These are phyloP conservation scores for Pachypeltis micranthus DNA, from an alignment of 1,140 invertebrate species.

Conservation along the genomic window DNA sequence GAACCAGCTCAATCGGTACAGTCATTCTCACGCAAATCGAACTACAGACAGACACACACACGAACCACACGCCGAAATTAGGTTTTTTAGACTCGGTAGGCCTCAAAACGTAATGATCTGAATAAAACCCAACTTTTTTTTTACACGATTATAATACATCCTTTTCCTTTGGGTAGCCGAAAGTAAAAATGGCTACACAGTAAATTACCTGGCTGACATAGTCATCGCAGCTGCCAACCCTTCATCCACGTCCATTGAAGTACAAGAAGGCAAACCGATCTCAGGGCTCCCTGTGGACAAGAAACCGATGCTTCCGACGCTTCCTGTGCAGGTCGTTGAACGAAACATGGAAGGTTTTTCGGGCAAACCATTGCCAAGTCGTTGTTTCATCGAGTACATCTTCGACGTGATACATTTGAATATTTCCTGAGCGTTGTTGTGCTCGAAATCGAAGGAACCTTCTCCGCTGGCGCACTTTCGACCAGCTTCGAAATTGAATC, in stretches of 20 bases:
- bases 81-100: too few relatives aligned
- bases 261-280: neutral
- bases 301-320: too few relatives aligned
- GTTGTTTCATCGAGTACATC: constrained; percentile 73
- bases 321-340: constrained; percentile 37
- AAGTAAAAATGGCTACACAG: too few relatives aligned
- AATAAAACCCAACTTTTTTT: too few relatives aligned
- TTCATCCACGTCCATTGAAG: neutral
- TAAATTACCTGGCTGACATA: constrained; percentile 49
- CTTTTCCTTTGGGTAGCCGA: too few relatives aligned
- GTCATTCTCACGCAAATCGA: too few relatives aligned
- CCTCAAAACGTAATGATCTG: too few relatives aligned
- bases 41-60: too few relatives aligned
- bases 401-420: constrained; percentile 39
- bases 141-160: too few relatives aligned
- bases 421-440: constrained; percentile 65
- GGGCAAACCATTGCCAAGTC: constrained; percentile 36
- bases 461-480: constrained; percentile 75
- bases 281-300: neutral
- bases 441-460: constrained; percentile 66
- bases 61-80: too few relatives aligned
- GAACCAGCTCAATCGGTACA: too few relatives aligned
- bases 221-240: constrained; percentile 34
- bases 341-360: constrained; percentile 34
- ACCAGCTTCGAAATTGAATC: constrained; percentile 83